A percentile compares a stretch with the other conserved stretches of the same genome.
Evolutionary conservation across 2,888 invertebrate genomes (phyloP).

Genomic region (Caenorhabditis imperialis): DNA sequence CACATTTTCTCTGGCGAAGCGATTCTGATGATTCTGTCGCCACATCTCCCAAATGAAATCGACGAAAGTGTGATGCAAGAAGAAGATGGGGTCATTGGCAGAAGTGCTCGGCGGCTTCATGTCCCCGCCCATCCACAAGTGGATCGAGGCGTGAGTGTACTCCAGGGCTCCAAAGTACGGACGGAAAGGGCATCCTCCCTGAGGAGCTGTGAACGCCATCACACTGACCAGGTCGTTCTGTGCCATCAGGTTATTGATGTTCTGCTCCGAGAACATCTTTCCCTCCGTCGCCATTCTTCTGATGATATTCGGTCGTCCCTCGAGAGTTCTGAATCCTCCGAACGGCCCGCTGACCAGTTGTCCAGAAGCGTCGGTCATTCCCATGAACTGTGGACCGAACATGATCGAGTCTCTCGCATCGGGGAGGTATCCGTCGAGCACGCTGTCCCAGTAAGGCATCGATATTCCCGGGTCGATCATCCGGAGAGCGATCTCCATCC

Average conservation of each 20-base stretch:
- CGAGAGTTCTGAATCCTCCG: conserved; percentile 71
- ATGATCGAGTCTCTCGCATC: conserved; percentile 75
- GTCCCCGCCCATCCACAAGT: conserved; percentile 76
- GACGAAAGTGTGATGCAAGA: conserved; percentile 75
- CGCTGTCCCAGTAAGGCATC: conserved; percentile 79
- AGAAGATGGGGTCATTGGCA: conserved; percentile 75
- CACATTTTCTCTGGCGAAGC: conserved; percentile 71
- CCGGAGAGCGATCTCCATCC: conserved; percentile 75
- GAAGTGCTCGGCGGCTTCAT: conserved; percentile 74
- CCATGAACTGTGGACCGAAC: conserved; percentile 68
- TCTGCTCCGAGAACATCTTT: conserved; percentile 71
- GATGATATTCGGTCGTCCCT: conserved; percentile 70
- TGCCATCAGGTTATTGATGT: conserved; percentile 70
- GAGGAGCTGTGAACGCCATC: conserved; percentile 75
- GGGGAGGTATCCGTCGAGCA: conserved; percentile 71
- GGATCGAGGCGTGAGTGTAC: conserved; percentile 75
- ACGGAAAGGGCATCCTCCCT: conserved; percentile 73
- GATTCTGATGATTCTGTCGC: conserved; percentile 72
- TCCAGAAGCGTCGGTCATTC: conserved; percentile 67
- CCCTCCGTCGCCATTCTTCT: conserved; percentile 67
- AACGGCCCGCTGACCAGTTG: conserved; percentile 70
- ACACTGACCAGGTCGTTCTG: conserved; percentile 74
- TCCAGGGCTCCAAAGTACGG: conserved; percentile 77
- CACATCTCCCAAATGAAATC: conserved; percentile 76
- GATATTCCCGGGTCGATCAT: conserved; percentile 78